Evolutionary conservation across 1,140 invertebrate genomes (phyloP).

Genomic region (Ectropis grisescens): DNA sequence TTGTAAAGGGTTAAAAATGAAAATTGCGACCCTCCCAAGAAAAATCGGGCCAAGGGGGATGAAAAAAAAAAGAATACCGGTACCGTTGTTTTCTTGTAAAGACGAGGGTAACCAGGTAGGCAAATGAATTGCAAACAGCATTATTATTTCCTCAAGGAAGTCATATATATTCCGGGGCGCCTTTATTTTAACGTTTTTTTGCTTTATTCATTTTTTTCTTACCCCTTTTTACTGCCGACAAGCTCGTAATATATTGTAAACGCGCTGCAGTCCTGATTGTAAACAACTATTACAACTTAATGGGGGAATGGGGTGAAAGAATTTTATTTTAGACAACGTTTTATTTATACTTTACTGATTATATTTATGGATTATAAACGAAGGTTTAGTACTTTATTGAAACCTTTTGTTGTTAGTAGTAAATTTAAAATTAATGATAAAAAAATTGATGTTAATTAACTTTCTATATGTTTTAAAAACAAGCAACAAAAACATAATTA

Average conservation of each 20-base stretch:
- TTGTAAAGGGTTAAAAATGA: constrained; percentile 58
- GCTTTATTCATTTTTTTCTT: constrained; percentile 64
- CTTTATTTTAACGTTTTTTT: constrained; percentile 65
- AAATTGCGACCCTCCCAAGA: constrained; percentile 50
- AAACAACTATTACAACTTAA: constrained; percentile 68
- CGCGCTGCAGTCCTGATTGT: constrained; percentile 50
- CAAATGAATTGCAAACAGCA: constrained; percentile 70
- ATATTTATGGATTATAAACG: too few relatives aligned
- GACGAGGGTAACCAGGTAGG: constrained; percentile 60
- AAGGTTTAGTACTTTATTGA: too few relatives aligned
- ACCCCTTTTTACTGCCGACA: constrained; percentile 66
- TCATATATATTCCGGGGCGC: constrained; percentile 65
- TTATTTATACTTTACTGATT: too few relatives aligned
- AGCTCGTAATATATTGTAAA: constrained; percentile 64
- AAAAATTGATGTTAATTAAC: too few relatives aligned
- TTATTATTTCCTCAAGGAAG: constrained; percentile 69
- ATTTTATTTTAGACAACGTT: too few relatives aligned
- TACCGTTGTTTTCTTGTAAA: constrained; percentile 53
- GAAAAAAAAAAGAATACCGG: constrained; percentile 37
- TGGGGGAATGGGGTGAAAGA: constrained; percentile 33
- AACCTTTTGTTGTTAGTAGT: too few relatives aligned
- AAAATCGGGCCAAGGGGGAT: constrained; percentile 43
- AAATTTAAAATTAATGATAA: too few relatives aligned
- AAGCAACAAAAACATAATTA: too few relatives aligned
- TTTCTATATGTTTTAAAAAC: too few relatives aligned